Conservation (phyloP, 2,113 vertebrate species). For the Gavia stellata region DNA sequence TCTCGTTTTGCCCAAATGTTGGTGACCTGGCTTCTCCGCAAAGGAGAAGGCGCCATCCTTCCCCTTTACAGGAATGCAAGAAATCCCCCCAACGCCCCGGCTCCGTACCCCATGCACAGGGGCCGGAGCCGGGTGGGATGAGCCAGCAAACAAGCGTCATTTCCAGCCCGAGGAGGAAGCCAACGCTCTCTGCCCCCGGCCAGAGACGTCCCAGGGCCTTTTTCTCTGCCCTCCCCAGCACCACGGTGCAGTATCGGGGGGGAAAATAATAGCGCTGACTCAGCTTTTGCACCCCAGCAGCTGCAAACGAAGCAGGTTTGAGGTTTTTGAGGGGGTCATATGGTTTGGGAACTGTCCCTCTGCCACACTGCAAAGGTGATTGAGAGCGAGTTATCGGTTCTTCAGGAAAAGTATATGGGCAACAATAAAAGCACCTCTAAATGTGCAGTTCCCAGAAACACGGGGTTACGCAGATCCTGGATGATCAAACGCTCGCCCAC, state of each 20-base stretch:
- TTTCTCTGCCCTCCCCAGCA: neutral
- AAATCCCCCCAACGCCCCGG: rapidly evolving
- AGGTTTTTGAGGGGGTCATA: neutral
- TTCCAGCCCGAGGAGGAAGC: neutral
- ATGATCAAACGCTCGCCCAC: neutral
- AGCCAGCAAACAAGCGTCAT: neutral
- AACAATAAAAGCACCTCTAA: neutral
- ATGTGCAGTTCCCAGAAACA: neutral
- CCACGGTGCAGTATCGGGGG: rapidly evolving
- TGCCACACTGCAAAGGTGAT: neutral
- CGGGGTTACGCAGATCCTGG: rapidly evolving
- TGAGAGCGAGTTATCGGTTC: neutral
- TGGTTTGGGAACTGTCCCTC: neutral
- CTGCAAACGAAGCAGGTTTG: rapidly evolving
- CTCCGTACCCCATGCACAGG: rapidly evolving
- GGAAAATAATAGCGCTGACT: neutral
- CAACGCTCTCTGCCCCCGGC: rapidly evolving
- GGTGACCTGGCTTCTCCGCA: neutral
- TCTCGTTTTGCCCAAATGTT: rapidly evolving
- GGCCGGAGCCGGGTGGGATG: rapidly evolving
- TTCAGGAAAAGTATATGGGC: neutral
- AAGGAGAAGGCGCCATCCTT: neutral
- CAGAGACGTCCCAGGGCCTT: neutral
- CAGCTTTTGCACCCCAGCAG: neutral
- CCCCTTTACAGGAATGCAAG: neutral